Conservation (phyloP, 2,888 invertebrate species). For the Acheta domesticus region DNA sequence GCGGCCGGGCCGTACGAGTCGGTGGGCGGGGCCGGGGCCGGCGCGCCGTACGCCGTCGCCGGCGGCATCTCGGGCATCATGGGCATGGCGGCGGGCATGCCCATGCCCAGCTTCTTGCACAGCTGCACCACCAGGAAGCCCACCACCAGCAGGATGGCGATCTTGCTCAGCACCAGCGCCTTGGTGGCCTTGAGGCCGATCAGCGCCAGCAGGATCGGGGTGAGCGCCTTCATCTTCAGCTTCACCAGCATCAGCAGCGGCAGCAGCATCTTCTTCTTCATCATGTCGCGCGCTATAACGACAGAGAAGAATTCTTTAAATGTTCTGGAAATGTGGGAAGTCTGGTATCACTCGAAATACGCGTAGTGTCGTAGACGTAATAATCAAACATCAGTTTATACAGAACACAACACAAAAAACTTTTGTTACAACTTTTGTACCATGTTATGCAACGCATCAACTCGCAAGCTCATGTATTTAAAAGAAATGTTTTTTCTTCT, state of each 20-base stretch:
- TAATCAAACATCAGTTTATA: too few species aligned
- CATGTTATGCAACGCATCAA: too few species aligned
- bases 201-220: constrained; percentile 75
- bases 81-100: constrained; percentile 62
- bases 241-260: constrained; percentile 76
- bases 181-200: constrained; percentile 79
- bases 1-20: constrained; percentile 48
- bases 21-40: constrained; percentile 31
- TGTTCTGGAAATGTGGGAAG: too few species aligned
- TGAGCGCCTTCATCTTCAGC: constrained; percentile 76
- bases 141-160: constrained; percentile 74
- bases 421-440: too few species aligned
- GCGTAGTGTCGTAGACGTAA: too few species aligned
- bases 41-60: constrained; percentile 37
- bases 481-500: too few species aligned
- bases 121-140: constrained; percentile 78
- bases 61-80: constrained; percentile 44
- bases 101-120: constrained; percentile 75
- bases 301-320: too few species aligned
- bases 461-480: too few species aligned
- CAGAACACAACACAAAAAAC: too few species aligned
- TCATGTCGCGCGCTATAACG: constrained; percentile 65
- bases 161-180: constrained; percentile 77
- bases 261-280: constrained; percentile 79
- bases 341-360: too few species aligned